Conservation (phyloP, 2,113 vertebrate species). For the Aphyosemion australe region DNA sequence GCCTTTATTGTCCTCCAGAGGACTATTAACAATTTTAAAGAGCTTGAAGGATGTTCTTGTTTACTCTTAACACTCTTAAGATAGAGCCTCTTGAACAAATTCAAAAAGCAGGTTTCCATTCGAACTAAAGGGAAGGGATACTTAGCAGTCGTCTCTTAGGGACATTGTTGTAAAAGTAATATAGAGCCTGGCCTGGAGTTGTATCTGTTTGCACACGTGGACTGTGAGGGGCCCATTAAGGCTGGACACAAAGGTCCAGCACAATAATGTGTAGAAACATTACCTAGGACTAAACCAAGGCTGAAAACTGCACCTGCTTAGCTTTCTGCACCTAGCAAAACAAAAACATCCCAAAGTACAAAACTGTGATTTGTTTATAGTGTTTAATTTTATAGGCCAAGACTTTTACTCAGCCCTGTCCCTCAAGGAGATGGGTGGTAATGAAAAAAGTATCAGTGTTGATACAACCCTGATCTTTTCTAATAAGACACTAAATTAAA, state of each 20-base stretch:
- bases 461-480: no score
- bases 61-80: constrained; percentile 36
- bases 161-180: constrained; percentile 31
- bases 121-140: constrained; percentile 9
- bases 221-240: constrained; percentile 50
- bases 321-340: constrained; percentile 12
- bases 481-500: no score
- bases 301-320: constrained; percentile 59
- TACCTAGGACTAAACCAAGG: constrained; percentile 12
- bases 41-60: constrained; percentile 40
- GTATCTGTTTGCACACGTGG: constrained; percentile 34
- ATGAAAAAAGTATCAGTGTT: no score
- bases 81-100: constrained; percentile 47
- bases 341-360: background rate
- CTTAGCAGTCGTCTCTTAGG: constrained; percentile 29
- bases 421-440: no score
- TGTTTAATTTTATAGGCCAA: background rate
- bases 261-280: constrained; percentile 38
- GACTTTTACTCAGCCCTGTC: no score
- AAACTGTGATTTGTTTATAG: background rate
- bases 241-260: constrained; percentile 64
- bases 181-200: constrained; percentile 24
- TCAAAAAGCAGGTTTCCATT: constrained; percentile 38
- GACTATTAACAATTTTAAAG: constrained; percentile 34
- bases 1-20: constrained; percentile 38